These are phyloP conservation scores for Xenopus laevis DNA, from an alignment of 2,113 vertebrate species.

Conservation along the genomic window DNA sequence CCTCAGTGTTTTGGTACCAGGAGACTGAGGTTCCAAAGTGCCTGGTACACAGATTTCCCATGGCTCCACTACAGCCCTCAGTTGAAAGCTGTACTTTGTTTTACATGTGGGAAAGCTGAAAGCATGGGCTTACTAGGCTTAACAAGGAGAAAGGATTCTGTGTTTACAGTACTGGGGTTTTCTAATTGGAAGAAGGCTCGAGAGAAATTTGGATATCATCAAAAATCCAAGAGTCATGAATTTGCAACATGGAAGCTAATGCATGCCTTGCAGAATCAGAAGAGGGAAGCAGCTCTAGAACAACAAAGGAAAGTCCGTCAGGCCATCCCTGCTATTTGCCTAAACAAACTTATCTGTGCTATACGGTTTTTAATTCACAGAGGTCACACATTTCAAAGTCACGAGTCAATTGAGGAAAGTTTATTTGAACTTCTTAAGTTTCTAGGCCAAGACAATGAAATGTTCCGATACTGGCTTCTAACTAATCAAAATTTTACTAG, in stretches of 20 bases:
- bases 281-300: constrained; percentile 35
- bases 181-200: constrained; percentile 37
- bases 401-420: constrained; percentile 33
- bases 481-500: constrained; percentile 34
- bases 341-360: constrained; percentile 23
- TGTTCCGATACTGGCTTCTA: constrained; percentile 27
- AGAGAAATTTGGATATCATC: constrained; percentile 34
- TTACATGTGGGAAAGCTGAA: constrained; percentile 36
- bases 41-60: constrained; percentile 37
- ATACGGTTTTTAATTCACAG: constrained; percentile 27
- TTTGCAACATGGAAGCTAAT: constrained; percentile 39
- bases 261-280: constrained; percentile 33
- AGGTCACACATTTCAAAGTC: constrained; percentile 34
- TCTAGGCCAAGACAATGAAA: constrained; percentile 26
- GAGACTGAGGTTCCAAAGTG: constrained; percentile 32
- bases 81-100: constrained; percentile 33
- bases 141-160: constrained; percentile 24
- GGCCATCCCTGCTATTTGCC: constrained; percentile 17
- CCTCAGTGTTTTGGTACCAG: constrained; percentile 35
- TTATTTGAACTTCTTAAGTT: constrained; percentile 37
- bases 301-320: constrained; percentile 34
- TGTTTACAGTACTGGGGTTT: constrained; percentile 31
- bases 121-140: constrained; percentile 28
- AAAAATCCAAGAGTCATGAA: constrained; percentile 35
- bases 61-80: constrained; percentile 30